These are phyloP conservation scores for Paedocypris micromegethes DNA, from an alignment of 2,797 vertebrate genomes.

Conservation along the genomic window DNA sequence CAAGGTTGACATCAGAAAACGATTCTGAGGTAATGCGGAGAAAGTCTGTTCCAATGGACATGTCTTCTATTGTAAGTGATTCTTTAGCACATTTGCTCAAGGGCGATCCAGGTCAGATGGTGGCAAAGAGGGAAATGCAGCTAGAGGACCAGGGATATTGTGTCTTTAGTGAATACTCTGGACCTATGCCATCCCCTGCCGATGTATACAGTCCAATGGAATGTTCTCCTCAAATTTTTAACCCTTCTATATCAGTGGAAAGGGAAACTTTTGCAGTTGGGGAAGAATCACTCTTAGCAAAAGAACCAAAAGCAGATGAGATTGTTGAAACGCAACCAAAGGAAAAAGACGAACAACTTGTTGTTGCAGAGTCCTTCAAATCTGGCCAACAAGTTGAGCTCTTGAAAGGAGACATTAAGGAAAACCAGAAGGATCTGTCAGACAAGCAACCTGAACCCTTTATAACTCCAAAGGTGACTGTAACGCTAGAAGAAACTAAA, in stretches of 20 bases:
- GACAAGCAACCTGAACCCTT: constrained; percentile 56
- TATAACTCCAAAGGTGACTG: constrained; percentile 69
- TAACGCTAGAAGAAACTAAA: constrained; percentile 69
- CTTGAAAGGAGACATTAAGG: background rate
- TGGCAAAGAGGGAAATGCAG: constrained; percentile 80
- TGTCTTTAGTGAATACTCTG: constrained; percentile 97
- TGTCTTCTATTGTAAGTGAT: constrained; percentile 57
- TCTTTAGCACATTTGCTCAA: constrained; percentile 63
- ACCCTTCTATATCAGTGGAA: constrained; percentile 66
- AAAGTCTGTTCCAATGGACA: constrained; percentile 76
- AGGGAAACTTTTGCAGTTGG: constrained; percentile 62
- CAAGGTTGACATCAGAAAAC: constrained; percentile 84
- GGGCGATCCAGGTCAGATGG: constrained; percentile 63
- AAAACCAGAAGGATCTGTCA: constrained; percentile 20
- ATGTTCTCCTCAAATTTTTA: constrained; percentile 63
- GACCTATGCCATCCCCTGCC: constrained; percentile 92
- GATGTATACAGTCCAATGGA: constrained; percentile 73
- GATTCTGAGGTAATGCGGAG: constrained; percentile 77
- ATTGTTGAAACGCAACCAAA: constrained; percentile 36
- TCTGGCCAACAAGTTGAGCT: constrained; percentile 35
- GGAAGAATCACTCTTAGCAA: constrained; percentile 35
- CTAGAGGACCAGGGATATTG: constrained; percentile 95
- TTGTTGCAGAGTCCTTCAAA: constrained; percentile 46
- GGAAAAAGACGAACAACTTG: constrained; percentile 47
- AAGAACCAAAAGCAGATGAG: constrained; percentile 28